phyloP scores from a whole-genome alignment of 2,888 invertebrate species.

The Silvanus unidentatus region DNA sequence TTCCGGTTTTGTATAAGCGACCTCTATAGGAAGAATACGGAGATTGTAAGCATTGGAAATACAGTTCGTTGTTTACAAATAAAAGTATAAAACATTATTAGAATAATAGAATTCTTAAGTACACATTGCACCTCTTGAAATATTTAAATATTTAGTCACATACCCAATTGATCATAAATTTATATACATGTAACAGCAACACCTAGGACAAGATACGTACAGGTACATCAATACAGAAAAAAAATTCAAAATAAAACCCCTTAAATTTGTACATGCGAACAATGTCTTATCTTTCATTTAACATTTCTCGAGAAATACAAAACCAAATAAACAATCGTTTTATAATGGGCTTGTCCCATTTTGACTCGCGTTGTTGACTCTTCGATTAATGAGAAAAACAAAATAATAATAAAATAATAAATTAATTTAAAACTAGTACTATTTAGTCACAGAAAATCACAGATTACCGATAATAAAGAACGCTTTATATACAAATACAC shows the following conservation, averaged over 20 bases:
- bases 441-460: slow-evolving; percentile 37
- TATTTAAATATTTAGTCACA: slow-evolving; percentile 3
- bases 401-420: too few species aligned
- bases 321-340: too few species aligned
- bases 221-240: slow-evolving; percentile 38
- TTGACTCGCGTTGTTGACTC: too few species aligned
- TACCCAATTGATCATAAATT: slow-evolving; percentile 11
- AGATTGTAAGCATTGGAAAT: neutral
- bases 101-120: slow-evolving; percentile 14
- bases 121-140: slow-evolving; percentile 24
- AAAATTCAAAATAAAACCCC: slow-evolving; percentile 11
- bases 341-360: too few species aligned
- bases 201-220: slow-evolving; percentile 38
- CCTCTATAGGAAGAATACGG: too few species aligned
- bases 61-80: slow-evolving; percentile 13
- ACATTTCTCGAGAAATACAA: too few species aligned
- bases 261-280: slow-evolving; percentile 2
- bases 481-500: slow-evolving; percentile 25
- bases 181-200: slow-evolving; percentile 37
- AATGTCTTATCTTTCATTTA: too few species aligned
- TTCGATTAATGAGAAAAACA: too few species aligned
- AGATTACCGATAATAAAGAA: slow-evolving; percentile 28
- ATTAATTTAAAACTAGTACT: slow-evolving; percentile 27
- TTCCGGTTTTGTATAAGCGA: too few species aligned
- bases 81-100: neutral